Percentiles rank a stretch among this genome's conserved stretches.
phyloP scores from a whole-genome alignment of 2,113 vertebrate genomes.

The Mesitornis unicolor region DNA sequence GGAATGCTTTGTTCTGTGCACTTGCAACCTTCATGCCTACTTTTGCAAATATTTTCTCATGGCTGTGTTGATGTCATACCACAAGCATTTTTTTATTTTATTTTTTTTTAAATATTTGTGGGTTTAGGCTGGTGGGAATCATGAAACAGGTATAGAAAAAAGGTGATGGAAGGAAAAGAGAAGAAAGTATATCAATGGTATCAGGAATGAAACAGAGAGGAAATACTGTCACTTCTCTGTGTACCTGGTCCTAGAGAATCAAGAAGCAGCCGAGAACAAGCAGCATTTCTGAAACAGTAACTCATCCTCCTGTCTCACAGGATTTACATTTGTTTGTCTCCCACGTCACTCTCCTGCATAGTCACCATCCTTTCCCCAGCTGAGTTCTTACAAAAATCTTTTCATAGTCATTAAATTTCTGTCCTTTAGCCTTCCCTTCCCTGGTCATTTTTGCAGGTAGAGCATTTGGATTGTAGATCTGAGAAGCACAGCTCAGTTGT shows the following conservation, averaged over 20 bases:
- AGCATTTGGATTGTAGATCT: background rate
- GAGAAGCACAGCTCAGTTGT: background rate
- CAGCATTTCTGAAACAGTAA: background rate
- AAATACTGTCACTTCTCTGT: background rate
- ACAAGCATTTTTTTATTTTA: background rate
- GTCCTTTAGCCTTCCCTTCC: background rate
- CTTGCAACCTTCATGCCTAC: background rate
- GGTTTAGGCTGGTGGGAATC: background rate
- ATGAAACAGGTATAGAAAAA: background rate
- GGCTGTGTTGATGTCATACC: background rate
- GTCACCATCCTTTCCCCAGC: background rate
- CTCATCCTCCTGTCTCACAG: background rate
- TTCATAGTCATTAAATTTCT: background rate
- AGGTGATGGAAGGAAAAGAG: background rate
- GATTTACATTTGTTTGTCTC: background rate
- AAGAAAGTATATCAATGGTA: background rate
- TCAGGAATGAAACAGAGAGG: background rate
- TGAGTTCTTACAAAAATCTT: background rate
- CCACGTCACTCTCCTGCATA: background rate
- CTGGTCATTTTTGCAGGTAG: background rate
- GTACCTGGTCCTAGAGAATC: background rate
- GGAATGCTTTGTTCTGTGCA: background rate
- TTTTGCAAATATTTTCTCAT: background rate
- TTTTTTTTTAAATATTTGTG: background rate
- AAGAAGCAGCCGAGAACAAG: background rate